Conservation (phyloP, 1,140 invertebrate species). For the Pogonomyrmex californicus region DNA sequence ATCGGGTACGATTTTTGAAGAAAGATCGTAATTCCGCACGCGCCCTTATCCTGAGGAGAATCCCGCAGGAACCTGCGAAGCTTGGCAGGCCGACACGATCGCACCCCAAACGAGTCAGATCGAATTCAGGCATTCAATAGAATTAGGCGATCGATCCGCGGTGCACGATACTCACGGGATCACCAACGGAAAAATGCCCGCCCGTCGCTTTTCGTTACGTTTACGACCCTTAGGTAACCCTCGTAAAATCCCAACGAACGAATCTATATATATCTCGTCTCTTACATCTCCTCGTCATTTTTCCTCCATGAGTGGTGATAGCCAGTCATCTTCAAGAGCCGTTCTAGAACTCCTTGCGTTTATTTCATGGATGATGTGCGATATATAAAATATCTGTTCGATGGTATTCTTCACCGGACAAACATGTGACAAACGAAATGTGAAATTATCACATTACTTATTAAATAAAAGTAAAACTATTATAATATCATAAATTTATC, state of each 20-base stretch:
- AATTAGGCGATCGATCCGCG: constrained; percentile 49
- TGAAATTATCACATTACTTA: constrained; percentile 21
- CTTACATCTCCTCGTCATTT: constrained; percentile 3
- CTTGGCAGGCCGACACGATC: constrained; percentile 28
- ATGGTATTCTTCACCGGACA: not conserved
- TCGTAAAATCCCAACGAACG: constrained; percentile 28
- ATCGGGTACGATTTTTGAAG: not conserved
- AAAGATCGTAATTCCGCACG: constrained; percentile 15
- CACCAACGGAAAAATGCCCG: constrained; percentile 37
- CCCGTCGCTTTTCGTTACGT: constrained; percentile 43
- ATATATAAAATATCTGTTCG: not conserved
- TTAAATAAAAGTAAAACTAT: not conserved
- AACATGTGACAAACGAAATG: not conserved
- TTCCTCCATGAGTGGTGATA: constrained; percentile 1
- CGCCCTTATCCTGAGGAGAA: constrained; percentile 23
- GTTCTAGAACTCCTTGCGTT: not conserved
- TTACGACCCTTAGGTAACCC: no score
- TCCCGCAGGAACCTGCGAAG: constrained; percentile 24
- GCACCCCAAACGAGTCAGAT: constrained; percentile 30
- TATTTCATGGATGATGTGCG: not conserved
- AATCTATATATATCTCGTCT: not conserved
- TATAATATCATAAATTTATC: not conserved
- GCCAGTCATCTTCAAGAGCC: not conserved
- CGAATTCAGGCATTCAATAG: constrained; percentile 57
- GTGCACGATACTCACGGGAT: constrained; percentile 43